phyloP scores from a whole-genome alignment of 2,888 invertebrate species.

The Drosophila prostipennis region DNA sequence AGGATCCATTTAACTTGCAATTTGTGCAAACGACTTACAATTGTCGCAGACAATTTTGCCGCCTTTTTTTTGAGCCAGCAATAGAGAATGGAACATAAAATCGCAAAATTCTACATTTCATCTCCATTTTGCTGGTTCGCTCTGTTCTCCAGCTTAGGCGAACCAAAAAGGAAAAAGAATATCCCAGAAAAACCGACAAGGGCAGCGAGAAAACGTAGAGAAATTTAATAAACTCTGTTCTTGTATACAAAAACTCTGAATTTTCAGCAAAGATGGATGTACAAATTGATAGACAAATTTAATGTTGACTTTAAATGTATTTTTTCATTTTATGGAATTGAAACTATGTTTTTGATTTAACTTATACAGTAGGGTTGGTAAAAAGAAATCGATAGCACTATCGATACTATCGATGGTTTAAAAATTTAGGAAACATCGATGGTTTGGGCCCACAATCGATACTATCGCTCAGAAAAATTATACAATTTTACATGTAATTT shows the following conservation, averaged over 20 bases:
- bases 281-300: too few relatives aligned
- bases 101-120: slow-evolving; percentile 36
- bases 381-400: too few relatives aligned
- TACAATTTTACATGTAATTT: too few relatives aligned
- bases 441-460: too few relatives aligned
- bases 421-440: too few relatives aligned
- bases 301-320: too few relatives aligned
- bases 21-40: slow-evolving; percentile 59
- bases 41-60: slow-evolving; percentile 45
- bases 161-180: slow-evolving; percentile 7
- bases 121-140: slow-evolving; percentile 12
- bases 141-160: slow-evolving; percentile 15
- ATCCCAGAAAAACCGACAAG: not conserved
- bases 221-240: slow-evolving; percentile 1
- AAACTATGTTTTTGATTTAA: too few relatives aligned
- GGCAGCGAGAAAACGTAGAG: not conserved
- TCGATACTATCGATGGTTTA: too few relatives aligned
- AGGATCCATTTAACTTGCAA: slow-evolving; percentile 63
- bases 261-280: not conserved
- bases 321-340: too few relatives aligned
- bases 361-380: too few relatives aligned
- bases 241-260: not conserved
- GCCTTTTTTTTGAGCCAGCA: not conserved
- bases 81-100: slow-evolving; percentile 29
- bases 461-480: too few relatives aligned